Conservation (phyloP, 2,113 vertebrate species). For the Siphamia tubifer region DNA sequence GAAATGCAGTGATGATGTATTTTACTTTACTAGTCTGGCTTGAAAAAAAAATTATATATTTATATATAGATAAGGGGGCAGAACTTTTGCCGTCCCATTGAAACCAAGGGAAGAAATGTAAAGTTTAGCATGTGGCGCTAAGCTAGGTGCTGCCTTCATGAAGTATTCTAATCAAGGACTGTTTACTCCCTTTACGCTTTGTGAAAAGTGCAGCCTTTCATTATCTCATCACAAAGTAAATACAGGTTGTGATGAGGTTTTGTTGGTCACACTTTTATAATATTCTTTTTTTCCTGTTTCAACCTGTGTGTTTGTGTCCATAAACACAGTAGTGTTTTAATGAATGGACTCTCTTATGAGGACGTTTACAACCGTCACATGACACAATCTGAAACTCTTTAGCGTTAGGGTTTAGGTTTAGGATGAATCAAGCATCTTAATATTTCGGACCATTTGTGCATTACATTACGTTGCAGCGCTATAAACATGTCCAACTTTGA, state of each 20-base stretch:
- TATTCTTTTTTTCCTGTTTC: too few species aligned
- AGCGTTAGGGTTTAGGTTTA: too few species aligned
- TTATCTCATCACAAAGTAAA: not conserved
- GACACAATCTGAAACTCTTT: slow-evolving; percentile 38
- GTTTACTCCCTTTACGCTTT: not conserved
- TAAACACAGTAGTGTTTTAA: not conserved
- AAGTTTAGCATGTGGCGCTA: not conserved
- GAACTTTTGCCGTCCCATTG: too few species aligned
- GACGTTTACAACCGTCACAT: slow-evolving; percentile 12
- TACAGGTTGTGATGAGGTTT: not conserved
- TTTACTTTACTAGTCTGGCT: too few species aligned
- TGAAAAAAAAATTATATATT: too few species aligned
- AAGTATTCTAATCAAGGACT: slow-evolving; percentile 2
- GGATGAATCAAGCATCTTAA: too few species aligned
- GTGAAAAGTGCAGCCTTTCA: not conserved
- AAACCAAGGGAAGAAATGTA: not conserved
- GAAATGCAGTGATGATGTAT: not conserved
- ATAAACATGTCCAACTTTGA: too few species aligned
- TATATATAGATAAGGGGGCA: too few species aligned
- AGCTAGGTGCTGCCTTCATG: not conserved
- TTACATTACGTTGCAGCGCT: too few species aligned
- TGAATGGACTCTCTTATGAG: slow-evolving; percentile 2
- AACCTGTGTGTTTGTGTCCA: not conserved
- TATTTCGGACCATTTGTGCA: too few species aligned
- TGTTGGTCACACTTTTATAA: too few species aligned